Base-by-base conservation (phyloP, 2,888 invertebrate genomes). In the Epsilonema sp. region DNA sequence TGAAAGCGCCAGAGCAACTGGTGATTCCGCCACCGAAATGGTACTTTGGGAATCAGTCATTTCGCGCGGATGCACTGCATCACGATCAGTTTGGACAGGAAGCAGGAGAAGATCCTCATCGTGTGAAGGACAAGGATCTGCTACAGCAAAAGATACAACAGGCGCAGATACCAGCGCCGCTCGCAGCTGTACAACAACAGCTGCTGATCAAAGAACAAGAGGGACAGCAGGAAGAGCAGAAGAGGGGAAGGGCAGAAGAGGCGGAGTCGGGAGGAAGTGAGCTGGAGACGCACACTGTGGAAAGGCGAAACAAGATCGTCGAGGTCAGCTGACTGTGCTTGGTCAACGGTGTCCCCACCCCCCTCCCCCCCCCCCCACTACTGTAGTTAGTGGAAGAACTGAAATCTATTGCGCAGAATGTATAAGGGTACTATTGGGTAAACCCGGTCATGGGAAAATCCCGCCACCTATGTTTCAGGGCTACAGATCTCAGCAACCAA, bases 91-190 rank as follows among this genome's bases (percentile, higher is more conserved):
- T n/a, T n/a, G n/a, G n/a, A n/a, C n/a, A n/a, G n/a, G 26, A 19
- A 3, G 4, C 5, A 5, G n/a, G 39, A 5, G 13, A 38, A 5
- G 45, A 48, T 21, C 31, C 37, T 3, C 48, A 48, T 20, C n/a
- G n/a, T 2, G 21, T 25, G n/a, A 11, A 3, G 8, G 48, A 45
- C 20, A 2, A 31, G n/a, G 4, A 36, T 8, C 4, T 20, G 31
- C 37, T 48, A 22, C 20, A 21, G n/a, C n/a, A 36, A 42, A 43
- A 37, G 22, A 47, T 19, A 21, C 36, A 44, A 31, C 45, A 44
- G 40, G 47, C 42, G 24, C 42, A 47, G 37, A 53, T 51, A 26
- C 56, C 55, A 1, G 42, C 51, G 37, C 56, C 56, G 1, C n/a
- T n/a, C n/a, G n/a, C n/a, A n/a, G n/a, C n/a, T n/a, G n/a, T n/a